Base-by-base conservation (phyloP, 2,113 vertebrate species). In the Halichoerus grypus region DNA sequence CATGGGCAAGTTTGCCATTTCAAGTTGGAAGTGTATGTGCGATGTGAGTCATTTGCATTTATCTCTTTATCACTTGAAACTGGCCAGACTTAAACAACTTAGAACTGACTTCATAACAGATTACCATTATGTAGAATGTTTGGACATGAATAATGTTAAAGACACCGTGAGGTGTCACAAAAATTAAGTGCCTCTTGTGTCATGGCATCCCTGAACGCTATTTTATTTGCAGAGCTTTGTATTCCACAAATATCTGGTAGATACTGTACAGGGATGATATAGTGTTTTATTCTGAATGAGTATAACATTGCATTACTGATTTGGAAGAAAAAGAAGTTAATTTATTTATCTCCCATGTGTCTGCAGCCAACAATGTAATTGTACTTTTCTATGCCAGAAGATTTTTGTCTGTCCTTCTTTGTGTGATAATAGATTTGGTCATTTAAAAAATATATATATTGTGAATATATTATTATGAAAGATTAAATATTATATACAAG, bases 221-320 rank as follows among this genome's bases (percentile, higher is more conserved):
- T 90, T 98, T 97, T 96, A 94, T 93, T 98, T 97, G 14, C 31
- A 85, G 36, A 67, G 8, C 11, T 95, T 98, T 97, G 65, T 49
- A 53, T 91, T 95, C 28, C 67, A 39, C 28, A 98, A 63, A 76
- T 82, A 65, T 63, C 16, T 71, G 7, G 42, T 81, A 55, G 86
- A 97, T 95, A 42, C 13, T 51, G 21, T 7, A 3, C 4, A 91
- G 79, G 86, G 91, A 36, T 7, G 49, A 18, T 49, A 39, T 0
- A 4, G 61, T 88, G 74, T 79, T 97, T 97, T 92, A 83, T 86
- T 28, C 15, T 85, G 74, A 92, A 76, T 92, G 96, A 91, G 3
- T 89, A 19, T 92, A 91, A 12, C 16, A 83, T 83, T 12, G 76
- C 39, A 31, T 97, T 96, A 63, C 31, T 95, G 51, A 91, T 13